Evolutionary conservation across 92 coral and sea anemone species (phyloP).

Genomic region (Bergia sp.): DNA sequence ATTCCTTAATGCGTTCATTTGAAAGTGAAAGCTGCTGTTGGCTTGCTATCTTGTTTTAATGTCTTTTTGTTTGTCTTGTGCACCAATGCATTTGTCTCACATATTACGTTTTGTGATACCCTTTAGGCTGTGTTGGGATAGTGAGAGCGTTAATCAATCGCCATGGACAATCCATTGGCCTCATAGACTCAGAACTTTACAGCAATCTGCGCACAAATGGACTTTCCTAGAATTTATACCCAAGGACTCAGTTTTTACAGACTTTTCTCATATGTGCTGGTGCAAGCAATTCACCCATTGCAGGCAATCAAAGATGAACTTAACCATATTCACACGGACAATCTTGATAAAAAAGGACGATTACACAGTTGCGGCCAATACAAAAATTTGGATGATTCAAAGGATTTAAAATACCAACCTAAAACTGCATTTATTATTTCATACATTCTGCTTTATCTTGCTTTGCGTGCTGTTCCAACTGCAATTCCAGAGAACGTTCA

Average conservation of each 20-base stretch:
- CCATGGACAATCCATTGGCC: slow-evolving; percentile 52
- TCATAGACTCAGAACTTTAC: slow-evolving; percentile 45
- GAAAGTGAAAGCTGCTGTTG: slow-evolving; percentile 24
- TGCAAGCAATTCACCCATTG: slow-evolving; percentile 45
- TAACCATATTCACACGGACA: slow-evolving; percentile 43
- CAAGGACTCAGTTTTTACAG: slow-evolving; percentile 40
- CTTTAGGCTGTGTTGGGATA: slow-evolving; percentile 68
- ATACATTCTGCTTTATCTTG: background rate
- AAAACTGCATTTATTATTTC: slow-evolving; percentile 25
- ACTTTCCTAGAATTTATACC: slow-evolving; percentile 39
- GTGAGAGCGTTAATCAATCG: slow-evolving; percentile 50
- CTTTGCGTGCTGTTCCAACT: background rate
- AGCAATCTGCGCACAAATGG: slow-evolving; percentile 43
- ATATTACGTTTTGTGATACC: slow-evolving; percentile 62
- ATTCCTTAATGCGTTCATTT: slow-evolving; percentile 19
- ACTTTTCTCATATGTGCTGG: slow-evolving; percentile 41
- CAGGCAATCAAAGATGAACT: slow-evolving; percentile 39
- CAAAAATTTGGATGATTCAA: slow-evolving; percentile 35
- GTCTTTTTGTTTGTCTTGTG: slow-evolving; percentile 34
- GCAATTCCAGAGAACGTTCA: slow-evolving; percentile 1
- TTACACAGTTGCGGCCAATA: slow-evolving; percentile 37
- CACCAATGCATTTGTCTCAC: slow-evolving; percentile 38
- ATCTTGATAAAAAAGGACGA: slow-evolving; percentile 36
- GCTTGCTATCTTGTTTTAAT: slow-evolving; percentile 15
- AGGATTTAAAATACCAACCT: slow-evolving; percentile 32